Conservation (phyloP, 2,888 invertebrate genomes). For the Megastigmus dorsalis region DNA sequence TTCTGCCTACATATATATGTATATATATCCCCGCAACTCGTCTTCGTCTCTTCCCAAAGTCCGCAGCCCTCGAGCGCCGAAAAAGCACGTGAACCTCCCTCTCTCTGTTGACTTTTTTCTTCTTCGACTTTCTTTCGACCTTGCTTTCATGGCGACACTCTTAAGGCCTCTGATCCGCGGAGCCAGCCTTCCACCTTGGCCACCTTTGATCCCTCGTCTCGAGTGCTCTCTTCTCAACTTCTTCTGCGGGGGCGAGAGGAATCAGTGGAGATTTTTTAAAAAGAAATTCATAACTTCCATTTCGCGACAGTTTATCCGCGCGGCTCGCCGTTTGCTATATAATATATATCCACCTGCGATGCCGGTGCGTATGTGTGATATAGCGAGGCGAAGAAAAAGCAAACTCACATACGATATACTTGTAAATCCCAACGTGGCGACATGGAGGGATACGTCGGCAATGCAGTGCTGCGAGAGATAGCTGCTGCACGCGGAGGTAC, state of each 20-base stretch:
- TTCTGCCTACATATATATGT: not conserved
- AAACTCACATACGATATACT: no score
- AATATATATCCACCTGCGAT: no score
- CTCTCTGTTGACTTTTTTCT: no score
- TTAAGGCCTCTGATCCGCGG: constrained; percentile 46
- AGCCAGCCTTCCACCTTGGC: constrained; percentile 59
- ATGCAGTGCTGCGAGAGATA: no score
- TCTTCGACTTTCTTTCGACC: constrained; percentile 39
- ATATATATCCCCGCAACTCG: not conserved
- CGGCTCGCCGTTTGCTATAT: not conserved
- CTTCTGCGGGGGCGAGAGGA: no score
- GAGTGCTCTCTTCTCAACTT: constrained; percentile 66
- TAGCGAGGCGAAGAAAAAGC: no score
- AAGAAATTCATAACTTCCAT: constrained; percentile 71
- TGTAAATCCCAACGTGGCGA: no score
- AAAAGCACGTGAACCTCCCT: constrained; percentile 23
- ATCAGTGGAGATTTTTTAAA: constrained; percentile 66
- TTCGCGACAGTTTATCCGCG: constrained; percentile 17
- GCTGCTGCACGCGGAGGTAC: no score
- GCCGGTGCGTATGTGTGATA: no score
- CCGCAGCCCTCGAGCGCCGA: constrained; percentile 52
- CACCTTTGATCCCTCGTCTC: constrained; percentile 66
- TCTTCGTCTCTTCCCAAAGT: constrained; percentile 21
- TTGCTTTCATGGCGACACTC: constrained; percentile 63
- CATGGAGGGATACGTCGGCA: no score